Evolutionary conservation across 2,888 invertebrate genomes (phyloP), one percentile per base, ranked within the genome.

Genomic region (Drosophila phalerata): DNA sequence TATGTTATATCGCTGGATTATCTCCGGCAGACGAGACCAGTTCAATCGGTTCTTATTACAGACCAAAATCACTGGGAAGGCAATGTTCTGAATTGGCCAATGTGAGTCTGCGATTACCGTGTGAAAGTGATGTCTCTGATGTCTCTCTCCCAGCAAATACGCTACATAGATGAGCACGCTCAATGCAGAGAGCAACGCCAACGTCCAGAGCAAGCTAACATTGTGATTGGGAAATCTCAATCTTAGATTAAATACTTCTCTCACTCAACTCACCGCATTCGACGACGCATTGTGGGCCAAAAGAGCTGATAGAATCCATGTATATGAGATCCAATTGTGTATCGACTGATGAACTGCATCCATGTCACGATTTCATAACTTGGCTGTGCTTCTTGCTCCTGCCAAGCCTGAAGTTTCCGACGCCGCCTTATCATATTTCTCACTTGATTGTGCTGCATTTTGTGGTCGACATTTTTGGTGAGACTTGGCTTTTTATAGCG

Each of bases 31-130:
- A 15, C 91, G 90, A 0, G 82, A 80, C 92, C 92, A 92, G 69
- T 92, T 92, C 17, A 93, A 66, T 5, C 91, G 91, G 68, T 92
- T 91, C 5, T 77, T 72, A 66, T 92, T 92, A 64, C 92, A 93
- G 17, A 93, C 81, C 3, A 91, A 80, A 5, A 93, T 53, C 11
- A 90, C 90, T 0, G 93, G 92, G 69, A 91, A 93, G 5, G 90
- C 67, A 22, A 93, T 90, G 17, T 89, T 78, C 52, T 72, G 77
- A 0, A 92, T 72, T 1, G 92, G 90, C 75, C 77, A 87, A n/a
- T 74, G 86, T 0, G 91, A 88, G 11, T 77, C 73, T 25, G 88
- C 89, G 0, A 93, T 79, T 0, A 92, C 82, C 0, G 93, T 92
- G 10, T 90, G 78, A 11, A 92, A 81, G n/a, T 73, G 71, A 28